These are phyloP conservation scores for Heliopora coerulea DNA, from an alignment of 92 coral and sea anemone species.

Conservation along the genomic window DNA sequence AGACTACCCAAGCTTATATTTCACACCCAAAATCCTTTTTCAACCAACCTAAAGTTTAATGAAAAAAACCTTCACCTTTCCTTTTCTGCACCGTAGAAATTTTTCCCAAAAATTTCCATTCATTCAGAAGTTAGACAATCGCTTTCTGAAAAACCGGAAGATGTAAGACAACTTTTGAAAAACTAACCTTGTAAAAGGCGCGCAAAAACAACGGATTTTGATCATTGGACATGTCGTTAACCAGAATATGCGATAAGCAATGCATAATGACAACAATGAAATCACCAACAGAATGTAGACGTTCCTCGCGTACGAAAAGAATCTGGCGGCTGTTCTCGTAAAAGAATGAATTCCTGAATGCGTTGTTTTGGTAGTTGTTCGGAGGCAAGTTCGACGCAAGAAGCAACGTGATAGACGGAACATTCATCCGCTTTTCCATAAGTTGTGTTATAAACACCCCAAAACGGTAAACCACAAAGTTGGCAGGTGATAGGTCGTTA, in stretches of 20 bases:
- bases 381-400: conserved; percentile 94
- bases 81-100: too few species aligned
- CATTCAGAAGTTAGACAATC: too few species aligned
- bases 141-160: too few species aligned
- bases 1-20: too few species aligned
- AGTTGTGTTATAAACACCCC: conserved; percentile 92
- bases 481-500: conserved; percentile 87
- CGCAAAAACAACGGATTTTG: conserved; percentile 90
- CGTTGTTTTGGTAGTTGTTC: conserved; percentile 87
- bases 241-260: conserved; percentile 87
- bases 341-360: conserved; percentile 94
- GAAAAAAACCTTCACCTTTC: too few species aligned
- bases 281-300: conserved; percentile 98
- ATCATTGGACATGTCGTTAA: conserved; percentile 78
- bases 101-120: too few species aligned
- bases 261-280: conserved; percentile 94
- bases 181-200: conserved; percentile 89
- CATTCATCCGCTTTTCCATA: conserved; percentile 80
- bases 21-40: too few species aligned
- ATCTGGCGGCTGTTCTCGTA: conserved; percentile 98
- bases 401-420: conserved; percentile 94
- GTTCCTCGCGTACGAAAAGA: conserved; percentile 89
- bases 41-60: too few species aligned
- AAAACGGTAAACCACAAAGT: conserved; percentile 96
- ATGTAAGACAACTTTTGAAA: too few species aligned